Evolutionary conservation across 1,140 invertebrate species (phyloP).

Genomic region (Brachionus paranguensis): DNA sequence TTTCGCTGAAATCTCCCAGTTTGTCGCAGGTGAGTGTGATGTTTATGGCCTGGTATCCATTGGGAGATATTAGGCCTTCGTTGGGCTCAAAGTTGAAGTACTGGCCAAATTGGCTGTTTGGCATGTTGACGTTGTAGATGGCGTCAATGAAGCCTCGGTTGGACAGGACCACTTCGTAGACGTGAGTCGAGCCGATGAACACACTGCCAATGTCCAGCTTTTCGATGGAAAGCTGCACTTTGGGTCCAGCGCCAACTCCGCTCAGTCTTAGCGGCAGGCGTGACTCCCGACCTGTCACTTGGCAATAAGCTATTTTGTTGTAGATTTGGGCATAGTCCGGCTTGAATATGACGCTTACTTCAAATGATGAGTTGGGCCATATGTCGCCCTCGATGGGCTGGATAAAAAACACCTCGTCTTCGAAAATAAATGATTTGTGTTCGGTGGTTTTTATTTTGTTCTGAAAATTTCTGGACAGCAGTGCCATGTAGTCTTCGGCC

Average conservation of each 20-base stretch:
- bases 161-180: conserved; percentile 54
- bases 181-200: conserved; percentile 53
- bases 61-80: conserved; percentile 53
- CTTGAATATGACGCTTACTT: conserved; percentile 53
- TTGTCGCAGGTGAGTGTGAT: conserved; percentile 49
- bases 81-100: conserved; percentile 54
- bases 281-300: conserved; percentile 53
- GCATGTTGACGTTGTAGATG: conserved; percentile 49
- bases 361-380: conserved; percentile 52
- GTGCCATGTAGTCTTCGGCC: conserved; percentile 22
- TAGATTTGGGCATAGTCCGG: conserved; percentile 52
- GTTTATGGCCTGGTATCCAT: conserved; percentile 53
- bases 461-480: conserved; percentile 40
- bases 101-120: conserved; percentile 48
- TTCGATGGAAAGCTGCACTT: conserved; percentile 52
- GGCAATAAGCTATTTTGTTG: conserved; percentile 52
- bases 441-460: conserved; percentile 49
- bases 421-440: conserved; percentile 46
- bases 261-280: conserved; percentile 51
- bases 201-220: conserved; percentile 54
- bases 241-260: conserved; percentile 54
- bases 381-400: conserved; percentile 56
- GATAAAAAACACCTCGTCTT: conserved; percentile 53
- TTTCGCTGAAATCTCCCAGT: conserved; percentile 53
- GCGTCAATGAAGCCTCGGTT: conserved; percentile 57